A percentile compares a stretch with the other conserved stretches of the same genome.
phyloP scores from a whole-genome alignment of 2,113 vertebrate genomes.

The Aspidoscelis tigris region DNA sequence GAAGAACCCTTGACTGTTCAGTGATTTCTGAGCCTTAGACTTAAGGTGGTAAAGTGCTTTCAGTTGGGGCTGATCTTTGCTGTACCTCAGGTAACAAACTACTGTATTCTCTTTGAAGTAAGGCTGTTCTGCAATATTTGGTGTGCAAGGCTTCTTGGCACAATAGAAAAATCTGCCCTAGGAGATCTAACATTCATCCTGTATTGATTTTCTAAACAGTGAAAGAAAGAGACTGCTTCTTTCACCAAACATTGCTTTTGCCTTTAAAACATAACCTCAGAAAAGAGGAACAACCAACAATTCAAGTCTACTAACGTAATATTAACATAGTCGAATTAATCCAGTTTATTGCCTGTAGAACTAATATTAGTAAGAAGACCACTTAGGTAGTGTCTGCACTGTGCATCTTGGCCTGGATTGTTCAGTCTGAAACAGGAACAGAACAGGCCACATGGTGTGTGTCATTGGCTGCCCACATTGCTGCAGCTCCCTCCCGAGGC shows the following conservation, averaged over 20 bases:
- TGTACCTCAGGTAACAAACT: slow-evolving; percentile 60
- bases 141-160: slow-evolving; percentile 67
- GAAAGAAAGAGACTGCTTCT: slow-evolving; percentile 23
- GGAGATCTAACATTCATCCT: slow-evolving; percentile 65
- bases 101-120: slow-evolving; percentile 66
- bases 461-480: too few relatives aligned
- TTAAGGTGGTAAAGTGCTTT: slow-evolving; percentile 39
- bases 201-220: slow-evolving; percentile 68
- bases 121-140: slow-evolving; percentile 53
- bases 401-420: too few relatives aligned
- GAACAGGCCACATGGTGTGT: too few relatives aligned
- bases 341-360: too few relatives aligned
- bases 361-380: too few relatives aligned
- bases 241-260: slow-evolving; percentile 10
- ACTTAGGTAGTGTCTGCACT: too few relatives aligned
- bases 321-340: too few relatives aligned
- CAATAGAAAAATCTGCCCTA: slow-evolving; percentile 44
- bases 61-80: slow-evolving; percentile 43
- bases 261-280: not conserved
- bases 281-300: not conserved
- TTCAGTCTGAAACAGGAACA: too few relatives aligned
- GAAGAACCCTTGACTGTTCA: not conserved
- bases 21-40: not conserved
- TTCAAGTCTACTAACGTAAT: not conserved
- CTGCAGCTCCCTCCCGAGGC: too few relatives aligned